Evolutionary conservation across 2,888 invertebrate species (phyloP).

Genomic region (Hirtodrosophila duncani): DNA sequence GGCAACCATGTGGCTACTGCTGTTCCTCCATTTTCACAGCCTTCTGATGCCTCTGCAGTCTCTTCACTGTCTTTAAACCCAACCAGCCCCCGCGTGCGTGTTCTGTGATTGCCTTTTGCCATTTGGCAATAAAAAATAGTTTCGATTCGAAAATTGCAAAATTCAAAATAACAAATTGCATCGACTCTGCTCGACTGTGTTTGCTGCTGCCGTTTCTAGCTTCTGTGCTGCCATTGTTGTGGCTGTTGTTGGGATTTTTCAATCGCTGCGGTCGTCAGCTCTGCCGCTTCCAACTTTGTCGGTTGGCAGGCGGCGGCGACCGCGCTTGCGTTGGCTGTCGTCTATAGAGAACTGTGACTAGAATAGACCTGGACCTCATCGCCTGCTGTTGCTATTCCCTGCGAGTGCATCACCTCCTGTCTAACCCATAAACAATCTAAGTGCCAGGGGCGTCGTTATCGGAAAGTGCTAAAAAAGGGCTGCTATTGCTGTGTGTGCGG

Average conservation of each 20-base stretch:
- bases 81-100: slow-evolving; percentile 9
- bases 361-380: too few species aligned
- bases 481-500: too few species aligned
- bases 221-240: slow-evolving; percentile 7
- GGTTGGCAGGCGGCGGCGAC: slow-evolving; percentile 65
- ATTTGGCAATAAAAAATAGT: slow-evolving; percentile 44
- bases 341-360: slow-evolving; percentile 50
- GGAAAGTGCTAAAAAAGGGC: slow-evolving; percentile 43
- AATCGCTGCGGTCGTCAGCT: slow-evolving; percentile 60
- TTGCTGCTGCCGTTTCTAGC: slow-evolving; percentile 1
- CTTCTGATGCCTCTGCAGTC: too few species aligned
- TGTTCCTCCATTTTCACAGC: too few species aligned
- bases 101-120: slow-evolving; percentile 47
- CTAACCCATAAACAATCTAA: slow-evolving; percentile 1
- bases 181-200: slow-evolving; percentile 31
- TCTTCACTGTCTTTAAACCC: too few species aligned
- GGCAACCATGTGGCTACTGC: too few species aligned
- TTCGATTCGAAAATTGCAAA: slow-evolving; percentile 58
- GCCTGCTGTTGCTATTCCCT: slow-evolving; percentile 8
- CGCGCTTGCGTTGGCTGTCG: slow-evolving; percentile 49
- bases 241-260: slow-evolving; percentile 34
- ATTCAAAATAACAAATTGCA: slow-evolving; percentile 70
- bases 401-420: not conserved
- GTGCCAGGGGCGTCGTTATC: slow-evolving; percentile 62
- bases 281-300: slow-evolving; percentile 57